Conservation (phyloP, 2,888 invertebrate species). For the Amblyjoppa fuscipennis region DNA sequence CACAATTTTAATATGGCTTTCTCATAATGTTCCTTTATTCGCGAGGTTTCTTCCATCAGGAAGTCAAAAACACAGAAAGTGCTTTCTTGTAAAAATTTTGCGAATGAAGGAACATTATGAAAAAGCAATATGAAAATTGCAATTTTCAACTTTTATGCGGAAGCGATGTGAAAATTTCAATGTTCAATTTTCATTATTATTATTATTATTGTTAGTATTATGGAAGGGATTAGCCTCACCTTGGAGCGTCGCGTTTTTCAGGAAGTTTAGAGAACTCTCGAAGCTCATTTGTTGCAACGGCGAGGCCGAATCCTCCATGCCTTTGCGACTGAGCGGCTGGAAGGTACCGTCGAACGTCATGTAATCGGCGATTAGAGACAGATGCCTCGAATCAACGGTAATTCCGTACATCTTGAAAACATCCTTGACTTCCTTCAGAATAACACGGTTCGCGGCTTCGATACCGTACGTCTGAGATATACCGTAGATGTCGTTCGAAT, state of each 20-base stretch:
- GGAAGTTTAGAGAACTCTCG: constrained; percentile 95
- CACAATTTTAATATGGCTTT: too few species aligned
- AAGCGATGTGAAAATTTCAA: too few species aligned
- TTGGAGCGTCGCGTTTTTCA: constrained; percentile 91
- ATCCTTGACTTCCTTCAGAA: constrained; percentile 97
- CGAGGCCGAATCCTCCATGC: constrained; percentile 96
- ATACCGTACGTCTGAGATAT: constrained; percentile 97
- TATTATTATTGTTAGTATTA: background rate
- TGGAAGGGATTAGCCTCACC: constrained; percentile 84
- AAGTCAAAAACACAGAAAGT: too few species aligned
- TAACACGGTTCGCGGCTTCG: constrained; percentile 96
- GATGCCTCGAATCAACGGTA: constrained; percentile 96
- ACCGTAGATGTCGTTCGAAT: constrained; percentile 97
- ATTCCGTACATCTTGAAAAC: constrained; percentile 99
- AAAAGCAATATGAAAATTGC: too few species aligned
- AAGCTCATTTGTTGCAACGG: constrained; percentile 99
- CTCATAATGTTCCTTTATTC: too few species aligned
- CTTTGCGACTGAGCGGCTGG: constrained; percentile 95
- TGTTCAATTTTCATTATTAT: too few species aligned
- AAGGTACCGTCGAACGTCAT: constrained; percentile 98
- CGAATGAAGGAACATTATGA: too few species aligned
- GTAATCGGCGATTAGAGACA: constrained; percentile 97
- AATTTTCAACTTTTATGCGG: too few species aligned
- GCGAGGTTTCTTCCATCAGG: too few species aligned
- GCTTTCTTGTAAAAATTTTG: too few species aligned